Evolutionary conservation across 2,113 vertebrate species (phyloP), one percentile per base, ranked within the genome.

Genomic region (Cebus imitator): DNA sequence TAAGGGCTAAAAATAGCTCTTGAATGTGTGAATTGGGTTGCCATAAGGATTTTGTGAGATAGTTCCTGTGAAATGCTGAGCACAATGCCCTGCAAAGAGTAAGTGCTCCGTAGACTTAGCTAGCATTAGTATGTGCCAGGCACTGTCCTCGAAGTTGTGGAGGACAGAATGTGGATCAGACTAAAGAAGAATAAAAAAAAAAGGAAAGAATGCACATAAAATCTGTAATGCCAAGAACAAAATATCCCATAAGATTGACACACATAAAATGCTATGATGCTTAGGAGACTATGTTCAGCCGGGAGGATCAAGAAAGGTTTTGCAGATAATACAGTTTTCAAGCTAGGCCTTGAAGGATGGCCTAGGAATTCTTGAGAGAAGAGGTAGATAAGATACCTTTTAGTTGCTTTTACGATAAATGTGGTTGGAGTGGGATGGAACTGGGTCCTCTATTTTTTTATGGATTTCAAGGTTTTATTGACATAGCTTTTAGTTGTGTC

Each of bases 1-100:
- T 90, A 87, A 52, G 17, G n/a, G 23, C 81, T 96, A 81, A 88
- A 94, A 80, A 94, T n/a, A 91, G 43, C 70, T 50, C 43, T 48
- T 90, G 73, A 84, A 30, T 81, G 76, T 85, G 30, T 87, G 30
- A 64, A 83, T n/a, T 83, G 50, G 18, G 4, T 87, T 73, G 43
- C 70, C 83, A 21, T 81, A 45, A 87, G 35, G 30, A 48, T 92
- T 90, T 87, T 61, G 48, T 92, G 68, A 61, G 57, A 83, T 35
- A 81, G 68, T 91, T 90, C 40, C 61, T 95, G 6, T 48, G 92
- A 91, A 96, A 95, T 83, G 10, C 58, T 91, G 66, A 91, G 14
- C 82, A 85, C n/a, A 70, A 68, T 86, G 57, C n/a, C 45, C 55
- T 86, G 78, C 37, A 81, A 91, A 90, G 17, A 87, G 27, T 66